Evolutionary conservation across 1,140 invertebrate species (phyloP), one percentile per base, ranked within the genome.

Genomic region (Neodiprion lecontei): DNA sequence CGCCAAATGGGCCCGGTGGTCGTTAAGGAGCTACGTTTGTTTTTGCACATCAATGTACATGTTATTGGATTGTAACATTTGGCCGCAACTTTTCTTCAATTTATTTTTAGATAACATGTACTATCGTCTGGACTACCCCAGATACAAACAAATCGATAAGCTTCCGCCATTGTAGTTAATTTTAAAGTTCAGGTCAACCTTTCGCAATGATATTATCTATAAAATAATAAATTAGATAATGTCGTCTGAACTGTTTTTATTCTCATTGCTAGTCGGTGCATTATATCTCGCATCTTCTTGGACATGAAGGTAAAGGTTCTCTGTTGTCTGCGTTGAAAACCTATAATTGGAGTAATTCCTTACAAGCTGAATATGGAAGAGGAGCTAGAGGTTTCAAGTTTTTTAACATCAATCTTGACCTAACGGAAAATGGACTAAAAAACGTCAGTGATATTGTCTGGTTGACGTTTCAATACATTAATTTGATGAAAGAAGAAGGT

Each of bases 231-330:
- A 5, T 40, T 5, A 3, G 28, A 72, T 49, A 66, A 40, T 28
- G 9, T 49, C 10, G 12, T 12, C 28, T 5, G 28, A 40, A 40
- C 1, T 40, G 28, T 40, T 40, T 40, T 40, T 40, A 40, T 40
- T 79, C 77, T 84, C 75, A 78, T 85, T 87, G 90, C n/a, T 85
- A 99, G 96, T 97, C 97, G 69, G 92, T 92, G n/a, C 91, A 94
- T 83, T 98, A 98, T 86, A 86, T 99, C 72, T 94, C 95, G 12
- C 96, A 99, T 89, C 90, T 99, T 69, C 91, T 99, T 81, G 98
- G 97, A 0, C 98, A 99, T 86, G 98, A 99, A 90, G 97, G 98
- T 8, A 92, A 95, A 67, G 98, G 98, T 10, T 99, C 97, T 83
- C 89, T 99, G 61, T 88, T 99, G 69, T 96, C 97, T 7, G 93